Base-by-base conservation (phyloP, 2,888 invertebrate species). In the Zele albiditarsus region DNA sequence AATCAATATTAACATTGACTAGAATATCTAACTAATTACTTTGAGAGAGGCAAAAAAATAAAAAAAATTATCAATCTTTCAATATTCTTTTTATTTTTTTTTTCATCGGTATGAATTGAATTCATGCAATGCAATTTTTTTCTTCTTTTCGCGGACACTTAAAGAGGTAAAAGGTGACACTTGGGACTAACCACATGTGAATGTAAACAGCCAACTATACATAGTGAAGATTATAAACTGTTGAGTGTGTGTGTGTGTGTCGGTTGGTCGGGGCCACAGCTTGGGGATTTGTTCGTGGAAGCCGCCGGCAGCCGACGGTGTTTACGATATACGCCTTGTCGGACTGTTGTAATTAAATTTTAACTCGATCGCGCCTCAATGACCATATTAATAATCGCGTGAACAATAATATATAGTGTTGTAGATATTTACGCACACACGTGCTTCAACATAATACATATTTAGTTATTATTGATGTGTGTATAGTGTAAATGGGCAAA, bases 361-460 rank as follows among this genome's bases (percentile, higher is more conserved):
- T 49, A 46, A 75, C 57, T 31, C 67, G 38, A 65, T 65, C 73
- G 69, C 65, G 69, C 69, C 33, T 76, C 76, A 76, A 73, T 73
- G 76, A 76, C 42, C 31, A 20, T 33, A 33, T 23, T 63, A 38
- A 63, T 63, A 63, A 63, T 33, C 38, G 38, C 31, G 33, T 69
- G 67, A 42, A 67, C 67, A 67, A 67, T 67, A 42, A 42, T 69
- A 33, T 63, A 49, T 53, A 23, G 20, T 53, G 20, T 53, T 53
- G 53, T 53, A 53, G 20, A 53, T 53, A 20, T 53, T 53, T 69
- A 69, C 49, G 23, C 28, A 69, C 67, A 28, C 68, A 69, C 68
- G 68, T 69, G 68, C 57, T 69, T 69, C 12, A 23, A 53, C 10
- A n/a, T n/a, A 20, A 53, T 53, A 53, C 20, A 20, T 53, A n/a